Base-by-base conservation (phyloP, 2,888 invertebrate species). In the Galeruca laticollis region DNA sequence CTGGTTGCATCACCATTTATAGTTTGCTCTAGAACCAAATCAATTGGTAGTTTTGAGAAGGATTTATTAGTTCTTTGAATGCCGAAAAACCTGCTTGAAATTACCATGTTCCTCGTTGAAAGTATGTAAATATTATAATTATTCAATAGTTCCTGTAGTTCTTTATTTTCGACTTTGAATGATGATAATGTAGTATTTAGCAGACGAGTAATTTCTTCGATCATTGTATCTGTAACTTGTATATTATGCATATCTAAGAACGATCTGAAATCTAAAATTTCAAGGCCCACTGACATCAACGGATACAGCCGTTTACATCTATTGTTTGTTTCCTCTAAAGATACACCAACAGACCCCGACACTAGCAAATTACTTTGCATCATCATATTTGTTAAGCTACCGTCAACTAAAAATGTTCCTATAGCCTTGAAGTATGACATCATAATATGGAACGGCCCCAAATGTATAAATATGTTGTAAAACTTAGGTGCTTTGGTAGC, bases 391-490 rank as follows among this genome's bases (percentile, higher is more conserved):
- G 64, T 60, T 33, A 56, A 56, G 37, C 67, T 54, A 62, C 78
- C 77, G 11, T 70, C 69, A 60, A 69, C 69, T n/a, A 81, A 11
- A 15, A 20, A 11, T 40, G 77, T 79, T 11, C 80, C 82, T 11
- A 82, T n/a, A 35, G 81, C 80, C 75, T n/a, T n/a, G n/a, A n/a
- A n/a, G n/a, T n/a, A n/a, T n/a, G n/a, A n/a, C n/a, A n/a, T n/a
- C n/a, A n/a, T 81, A 79, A 81, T 73, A 71, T 82, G 81, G 76
- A 86, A 84, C 31, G 77, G 68, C 15, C 83, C 84, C 21, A 81
- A 70, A 76, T 82, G 79, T 51, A 84, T 81, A 69, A 83, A 84
- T 70, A 84, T 21, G 66, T 81, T 79, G 57, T 81, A 78, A 66
- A 74, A 77, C n/a, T 15, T 40, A n/a, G n/a, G n/a, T n/a, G n/a